A percentile compares a stretch with the other conserved stretches of the same genome.
phyloP scores from a whole-genome alignment of 2,888 invertebrate species.

The Rhogogaster chlorosoma region DNA sequence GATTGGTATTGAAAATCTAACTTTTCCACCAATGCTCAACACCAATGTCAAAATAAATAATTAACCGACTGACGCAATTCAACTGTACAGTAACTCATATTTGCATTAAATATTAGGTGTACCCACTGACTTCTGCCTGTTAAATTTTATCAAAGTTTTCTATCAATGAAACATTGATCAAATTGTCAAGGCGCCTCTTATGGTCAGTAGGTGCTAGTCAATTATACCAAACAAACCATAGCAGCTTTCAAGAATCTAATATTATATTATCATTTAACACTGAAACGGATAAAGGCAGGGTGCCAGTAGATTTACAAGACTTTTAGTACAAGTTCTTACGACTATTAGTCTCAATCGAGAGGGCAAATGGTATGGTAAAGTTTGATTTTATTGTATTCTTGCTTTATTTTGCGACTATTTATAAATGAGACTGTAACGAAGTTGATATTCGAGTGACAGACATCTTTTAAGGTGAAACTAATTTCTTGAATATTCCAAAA shows the following conservation, averaged over 20 bases:
- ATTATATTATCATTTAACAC: not conserved
- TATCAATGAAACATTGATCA: conserved; percentile 14
- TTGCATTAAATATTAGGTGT: not conserved
- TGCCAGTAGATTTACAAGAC: not conserved
- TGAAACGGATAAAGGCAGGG: not conserved
- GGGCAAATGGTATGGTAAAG: not conserved
- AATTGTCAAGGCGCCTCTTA: not conserved
- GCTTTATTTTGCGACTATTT: not conserved
- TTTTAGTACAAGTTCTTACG: not conserved
- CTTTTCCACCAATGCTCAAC: not conserved
- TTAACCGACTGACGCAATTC: not conserved
- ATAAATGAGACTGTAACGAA: not conserved
- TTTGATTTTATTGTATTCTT: not conserved
- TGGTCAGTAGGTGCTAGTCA: not conserved
- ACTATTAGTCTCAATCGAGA: not conserved
- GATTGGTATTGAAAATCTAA: not conserved
- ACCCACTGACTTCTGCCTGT: not conserved
- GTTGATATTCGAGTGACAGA: not conserved
- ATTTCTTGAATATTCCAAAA: not conserved
- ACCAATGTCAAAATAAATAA: not conserved
- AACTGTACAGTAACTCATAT: not conserved
- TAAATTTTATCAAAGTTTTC: not conserved
- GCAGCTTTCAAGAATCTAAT: not conserved
- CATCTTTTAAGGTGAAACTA: not conserved
- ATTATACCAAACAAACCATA: conserved; percentile 10